phyloP scores from a whole-genome alignment of 1,140 invertebrate species.

The Heliconius melpomene region DNA sequence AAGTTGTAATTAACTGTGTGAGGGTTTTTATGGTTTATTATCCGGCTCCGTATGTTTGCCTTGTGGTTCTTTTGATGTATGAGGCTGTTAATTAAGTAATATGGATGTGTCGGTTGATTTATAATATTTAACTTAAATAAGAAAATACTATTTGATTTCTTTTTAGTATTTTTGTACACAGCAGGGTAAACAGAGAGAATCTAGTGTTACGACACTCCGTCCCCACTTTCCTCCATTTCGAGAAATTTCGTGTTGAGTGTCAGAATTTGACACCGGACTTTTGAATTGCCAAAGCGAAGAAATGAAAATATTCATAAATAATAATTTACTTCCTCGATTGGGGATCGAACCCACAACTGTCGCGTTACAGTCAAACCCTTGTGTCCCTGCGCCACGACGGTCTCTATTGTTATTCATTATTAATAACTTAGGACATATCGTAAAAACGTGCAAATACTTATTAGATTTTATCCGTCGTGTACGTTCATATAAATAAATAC shows the following conservation, averaged over 20 bases:
- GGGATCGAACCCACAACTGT: too few relatives aligned
- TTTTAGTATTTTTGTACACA: neutral
- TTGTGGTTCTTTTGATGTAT: slow-evolving; percentile 30
- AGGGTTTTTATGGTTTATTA: neutral
- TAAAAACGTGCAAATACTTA: neutral
- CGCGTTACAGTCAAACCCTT: too few relatives aligned
- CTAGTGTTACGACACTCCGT: too few relatives aligned
- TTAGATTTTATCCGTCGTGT: neutral
- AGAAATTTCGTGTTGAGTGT: too few relatives aligned
- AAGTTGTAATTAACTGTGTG: slow-evolving; percentile 29
- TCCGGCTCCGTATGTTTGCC: slow-evolving; percentile 37
- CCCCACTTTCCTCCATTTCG: too few relatives aligned
- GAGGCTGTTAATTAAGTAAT: slow-evolving; percentile 12
- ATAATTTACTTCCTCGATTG: too few relatives aligned
- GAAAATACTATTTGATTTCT: neutral
- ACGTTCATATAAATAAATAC: neutral
- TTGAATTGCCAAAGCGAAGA: too few relatives aligned
- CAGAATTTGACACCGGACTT: too few relatives aligned
- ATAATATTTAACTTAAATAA: neutral
- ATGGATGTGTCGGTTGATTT: slow-evolving; percentile 7
- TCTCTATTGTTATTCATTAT: neutral
- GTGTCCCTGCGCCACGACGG: too few relatives aligned
- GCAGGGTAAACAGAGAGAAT: too few relatives aligned
- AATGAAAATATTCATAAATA: too few relatives aligned
- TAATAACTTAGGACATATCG: neutral